These are phyloP conservation scores for Coreoperca whiteheadi DNA, from an alignment of 2,113 vertebrate genomes.

Conservation along the genomic window DNA sequence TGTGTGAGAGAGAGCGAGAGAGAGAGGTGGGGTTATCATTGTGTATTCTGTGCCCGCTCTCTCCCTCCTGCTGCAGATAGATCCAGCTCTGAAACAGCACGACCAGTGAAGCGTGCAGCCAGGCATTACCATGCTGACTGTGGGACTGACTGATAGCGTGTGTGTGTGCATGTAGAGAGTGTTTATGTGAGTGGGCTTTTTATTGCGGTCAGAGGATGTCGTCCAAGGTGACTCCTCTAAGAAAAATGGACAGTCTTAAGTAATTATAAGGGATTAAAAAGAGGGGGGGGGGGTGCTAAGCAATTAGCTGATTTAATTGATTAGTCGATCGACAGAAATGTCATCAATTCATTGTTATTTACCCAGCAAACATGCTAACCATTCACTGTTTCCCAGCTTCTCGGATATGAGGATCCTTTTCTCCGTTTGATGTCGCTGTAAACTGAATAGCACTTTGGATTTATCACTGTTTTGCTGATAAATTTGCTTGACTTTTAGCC, in stretches of 20 bases:
- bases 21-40: slow-evolving; percentile 49
- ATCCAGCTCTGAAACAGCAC: slow-evolving; percentile 59
- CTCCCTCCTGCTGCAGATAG: slow-evolving; percentile 65
- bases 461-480: not conserved
- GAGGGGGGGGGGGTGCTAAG: not conserved
- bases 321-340: not conserved
- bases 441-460: not conserved
- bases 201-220: slow-evolving; percentile 38
- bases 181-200: slow-evolving; percentile 28
- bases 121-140: slow-evolving; percentile 54
- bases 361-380: not conserved
- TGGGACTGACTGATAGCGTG: slow-evolving; percentile 13
- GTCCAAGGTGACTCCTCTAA: slow-evolving; percentile 78
- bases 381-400: not conserved
- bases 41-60: slow-evolving; percentile 60
- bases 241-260: slow-evolving; percentile 31
- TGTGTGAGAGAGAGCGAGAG: slow-evolving; percentile 12
- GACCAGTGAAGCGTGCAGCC: slow-evolving; percentile 61
- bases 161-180: slow-evolving; percentile 7
- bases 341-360: not conserved
- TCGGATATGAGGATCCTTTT: not conserved
- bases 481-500: no score
- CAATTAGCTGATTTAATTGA: slow-evolving; percentile 19
- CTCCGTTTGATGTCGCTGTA: not conserved
- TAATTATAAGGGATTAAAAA: slow-evolving; percentile 35